A percentile compares a stretch with the other conserved stretches of the same genome.
phyloP scores from a whole-genome alignment of 2,888 invertebrate genomes.

The Elysia crispata region DNA sequence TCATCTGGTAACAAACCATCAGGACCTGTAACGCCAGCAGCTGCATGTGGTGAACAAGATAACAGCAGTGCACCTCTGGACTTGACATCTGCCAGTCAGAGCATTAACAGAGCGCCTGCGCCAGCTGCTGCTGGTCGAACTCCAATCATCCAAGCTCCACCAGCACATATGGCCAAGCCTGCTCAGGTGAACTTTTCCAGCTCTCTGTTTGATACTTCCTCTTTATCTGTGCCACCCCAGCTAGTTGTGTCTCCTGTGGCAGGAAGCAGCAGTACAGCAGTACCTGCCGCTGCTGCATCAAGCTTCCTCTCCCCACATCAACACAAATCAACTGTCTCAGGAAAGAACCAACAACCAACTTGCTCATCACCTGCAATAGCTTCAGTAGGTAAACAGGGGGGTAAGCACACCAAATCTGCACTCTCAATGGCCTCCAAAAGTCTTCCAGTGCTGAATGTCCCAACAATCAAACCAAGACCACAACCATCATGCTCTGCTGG shows the following conservation, averaged over 20 bases:
- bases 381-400: background rate
- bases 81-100: too few species aligned
- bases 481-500: background rate
- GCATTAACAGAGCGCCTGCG: conserved; percentile 1
- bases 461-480: conserved; percentile 38
- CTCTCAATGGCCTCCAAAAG: background rate
- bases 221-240: conserved; percentile 18
- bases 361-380: background rate
- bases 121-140: background rate
- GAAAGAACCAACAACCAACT: background rate
- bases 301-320: conserved; percentile 39
- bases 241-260: conserved; percentile 10
- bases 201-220: conserved; percentile 32
- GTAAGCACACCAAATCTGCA: conserved; percentile 2
- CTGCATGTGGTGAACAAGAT: background rate
- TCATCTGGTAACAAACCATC: background rate
- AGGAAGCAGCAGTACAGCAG: background rate
- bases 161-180: background rate
- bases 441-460: conserved; percentile 45
- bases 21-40: background rate
- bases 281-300: conserved; percentile 23
- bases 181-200: conserved; percentile 26
- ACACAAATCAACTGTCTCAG: background rate
- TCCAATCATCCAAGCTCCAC: conserved; percentile 11
- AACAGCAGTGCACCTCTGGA: too few species aligned